These are phyloP conservation scores for Litocranius walleri DNA, from an alignment of 2,113 vertebrate genomes.

Conservation along the genomic window DNA sequence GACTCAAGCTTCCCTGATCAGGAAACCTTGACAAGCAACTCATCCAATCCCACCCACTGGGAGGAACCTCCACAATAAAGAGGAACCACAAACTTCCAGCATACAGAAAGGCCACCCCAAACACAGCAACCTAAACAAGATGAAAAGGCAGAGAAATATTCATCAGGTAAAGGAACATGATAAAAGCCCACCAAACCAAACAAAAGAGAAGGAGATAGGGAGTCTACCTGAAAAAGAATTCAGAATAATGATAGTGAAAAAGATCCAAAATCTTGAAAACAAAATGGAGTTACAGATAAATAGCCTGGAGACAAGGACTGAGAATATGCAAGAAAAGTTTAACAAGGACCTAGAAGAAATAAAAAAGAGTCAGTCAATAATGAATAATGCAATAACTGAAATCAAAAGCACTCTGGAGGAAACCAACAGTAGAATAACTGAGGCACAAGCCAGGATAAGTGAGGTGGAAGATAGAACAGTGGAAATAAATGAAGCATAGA, in stretches of 20 bases:
- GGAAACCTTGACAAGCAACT: too few relatives aligned
- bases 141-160: too few relatives aligned
- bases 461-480: background rate
- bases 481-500: background rate
- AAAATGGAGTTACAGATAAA: background rate
- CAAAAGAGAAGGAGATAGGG: too few relatives aligned
- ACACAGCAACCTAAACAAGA: too few relatives aligned
- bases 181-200: too few relatives aligned
- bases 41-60: too few relatives aligned
- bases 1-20: too few relatives aligned
- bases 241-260: background rate
- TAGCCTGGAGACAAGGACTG: background rate
- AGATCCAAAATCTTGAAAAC: background rate
- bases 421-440: background rate
- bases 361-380: background rate
- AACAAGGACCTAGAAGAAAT: background rate
- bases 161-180: too few relatives aligned
- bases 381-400: background rate
- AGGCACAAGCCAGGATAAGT: background rate
- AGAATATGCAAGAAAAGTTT: background rate
- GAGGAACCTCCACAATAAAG: too few relatives aligned
- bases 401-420: background rate
- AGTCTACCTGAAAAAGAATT: background rate
- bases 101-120: too few relatives aligned
- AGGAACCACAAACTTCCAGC: too few relatives aligned